These are phyloP conservation scores for Pogoniulus pusillus DNA, from an alignment of 2,797 vertebrate species.

Conservation along the genomic window DNA sequence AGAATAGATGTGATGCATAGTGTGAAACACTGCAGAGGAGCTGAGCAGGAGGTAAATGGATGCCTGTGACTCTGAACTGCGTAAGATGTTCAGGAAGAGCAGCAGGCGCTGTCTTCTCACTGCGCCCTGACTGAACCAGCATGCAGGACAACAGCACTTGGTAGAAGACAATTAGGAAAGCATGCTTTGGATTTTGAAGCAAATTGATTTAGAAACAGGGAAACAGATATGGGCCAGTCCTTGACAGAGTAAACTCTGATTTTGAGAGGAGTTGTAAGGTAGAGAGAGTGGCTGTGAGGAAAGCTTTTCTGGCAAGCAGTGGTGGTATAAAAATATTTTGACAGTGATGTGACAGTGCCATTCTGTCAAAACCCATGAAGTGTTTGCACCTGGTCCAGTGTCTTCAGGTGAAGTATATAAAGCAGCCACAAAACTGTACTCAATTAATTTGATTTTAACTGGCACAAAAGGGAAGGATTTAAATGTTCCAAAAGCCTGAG, in stretches of 20 bases:
- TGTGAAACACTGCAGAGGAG: background rate
- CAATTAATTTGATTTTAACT: background rate
- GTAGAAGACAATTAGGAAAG: background rate
- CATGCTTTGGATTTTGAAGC: background rate
- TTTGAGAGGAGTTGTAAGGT: background rate
- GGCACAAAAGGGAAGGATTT: background rate
- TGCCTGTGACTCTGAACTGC: background rate
- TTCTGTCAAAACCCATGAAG: background rate
- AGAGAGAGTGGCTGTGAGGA: background rate
- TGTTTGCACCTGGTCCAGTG: background rate
- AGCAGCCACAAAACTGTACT: background rate
- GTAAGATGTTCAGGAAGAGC: background rate
- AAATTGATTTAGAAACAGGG: background rate
- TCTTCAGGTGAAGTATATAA: background rate
- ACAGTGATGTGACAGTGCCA: background rate
- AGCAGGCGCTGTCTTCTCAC: background rate
- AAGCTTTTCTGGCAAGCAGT: background rate
- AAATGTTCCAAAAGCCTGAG: background rate
- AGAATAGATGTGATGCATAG: background rate
- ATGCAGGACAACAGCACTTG: background rate
- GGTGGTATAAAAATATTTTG: background rate
- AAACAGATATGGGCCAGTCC: background rate
- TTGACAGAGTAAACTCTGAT: background rate
- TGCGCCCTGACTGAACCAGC: background rate
- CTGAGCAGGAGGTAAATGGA: background rate